These are phyloP conservation scores for Microplitis demolitor DNA, from an alignment of 1,140 invertebrate species.

Conservation along the genomic window DNA sequence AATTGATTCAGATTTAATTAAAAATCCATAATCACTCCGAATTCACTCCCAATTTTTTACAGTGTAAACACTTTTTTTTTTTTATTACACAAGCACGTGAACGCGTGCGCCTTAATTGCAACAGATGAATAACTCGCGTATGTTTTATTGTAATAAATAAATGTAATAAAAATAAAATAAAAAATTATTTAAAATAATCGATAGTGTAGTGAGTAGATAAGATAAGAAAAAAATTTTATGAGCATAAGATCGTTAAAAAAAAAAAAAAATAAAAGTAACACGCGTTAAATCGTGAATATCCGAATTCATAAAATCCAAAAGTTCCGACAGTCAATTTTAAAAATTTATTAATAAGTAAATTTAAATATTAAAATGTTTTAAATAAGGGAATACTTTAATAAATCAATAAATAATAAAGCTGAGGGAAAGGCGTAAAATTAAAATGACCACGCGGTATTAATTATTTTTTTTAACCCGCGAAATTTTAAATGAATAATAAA, in stretches of 20 bases:
- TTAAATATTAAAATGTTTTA: neutral
- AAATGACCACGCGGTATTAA: no score
- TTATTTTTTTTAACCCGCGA: no score
- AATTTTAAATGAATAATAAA: no score
- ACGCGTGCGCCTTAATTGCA: conserved; percentile 19
- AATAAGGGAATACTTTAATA: neutral
- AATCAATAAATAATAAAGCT: neutral
- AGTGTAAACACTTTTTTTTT: neutral
- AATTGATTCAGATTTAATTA: no score
- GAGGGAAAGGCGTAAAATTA: no score
- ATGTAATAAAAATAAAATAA: conserved; percentile 12
- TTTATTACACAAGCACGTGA: neutral
- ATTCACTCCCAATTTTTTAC: neutral
- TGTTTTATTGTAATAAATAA: conserved; percentile 16
- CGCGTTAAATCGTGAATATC: conserved; percentile 21
- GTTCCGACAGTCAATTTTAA: conserved; percentile 26
- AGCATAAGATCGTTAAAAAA: conserved; percentile 12
- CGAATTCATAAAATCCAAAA: conserved; percentile 24
- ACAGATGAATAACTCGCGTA: conserved; percentile 12
- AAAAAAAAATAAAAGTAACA: neutral
- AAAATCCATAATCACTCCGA: no score
- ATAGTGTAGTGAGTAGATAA: neutral
- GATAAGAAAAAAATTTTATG: neutral
- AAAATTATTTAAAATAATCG: neutral
- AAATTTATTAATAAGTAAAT: neutral